A percentile compares a stretch with the other conserved stretches of the same genome.
Conservation (phyloP, 2,113 vertebrate species). For the Charina bottae region DNA sequence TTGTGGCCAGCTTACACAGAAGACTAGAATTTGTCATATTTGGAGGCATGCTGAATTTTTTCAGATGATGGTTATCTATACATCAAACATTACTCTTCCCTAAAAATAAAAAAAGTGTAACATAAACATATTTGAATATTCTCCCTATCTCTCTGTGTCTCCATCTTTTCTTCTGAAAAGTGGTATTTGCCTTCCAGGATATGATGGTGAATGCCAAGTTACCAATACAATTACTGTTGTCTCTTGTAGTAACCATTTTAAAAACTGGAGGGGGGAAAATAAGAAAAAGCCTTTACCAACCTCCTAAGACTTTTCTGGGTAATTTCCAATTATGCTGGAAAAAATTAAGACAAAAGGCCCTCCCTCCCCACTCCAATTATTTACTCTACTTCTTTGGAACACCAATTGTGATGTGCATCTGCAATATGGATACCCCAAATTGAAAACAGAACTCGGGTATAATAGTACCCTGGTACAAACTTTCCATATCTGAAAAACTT, state of each 20-base stretch:
- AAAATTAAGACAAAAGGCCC: background rate
- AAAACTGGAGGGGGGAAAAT: background rate
- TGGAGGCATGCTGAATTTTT: background rate
- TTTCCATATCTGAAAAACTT: too few relatives aligned
- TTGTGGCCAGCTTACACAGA: background rate
- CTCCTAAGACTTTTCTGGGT: background rate
- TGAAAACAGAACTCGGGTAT: background rate
- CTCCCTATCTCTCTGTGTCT: background rate
- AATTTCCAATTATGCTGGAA: background rate
- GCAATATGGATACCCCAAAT: background rate
- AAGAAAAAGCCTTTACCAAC: background rate
- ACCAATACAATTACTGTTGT: background rate
- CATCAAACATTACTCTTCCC: background rate
- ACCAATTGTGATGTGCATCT: background rate
- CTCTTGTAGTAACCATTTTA: background rate
- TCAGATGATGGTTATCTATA: background rate
- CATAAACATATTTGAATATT: background rate
- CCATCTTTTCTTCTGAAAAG: background rate
- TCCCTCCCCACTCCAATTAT: background rate
- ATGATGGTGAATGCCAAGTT: background rate
- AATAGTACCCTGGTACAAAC: background rate
- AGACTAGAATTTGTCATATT: background rate
- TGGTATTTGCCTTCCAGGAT: background rate
- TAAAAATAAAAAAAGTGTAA: background rate
- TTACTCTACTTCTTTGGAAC: background rate